These are phyloP conservation scores for Phymanthus crucifer DNA, from an alignment of 92 coral and sea anemone species.

Conservation along the genomic window DNA sequence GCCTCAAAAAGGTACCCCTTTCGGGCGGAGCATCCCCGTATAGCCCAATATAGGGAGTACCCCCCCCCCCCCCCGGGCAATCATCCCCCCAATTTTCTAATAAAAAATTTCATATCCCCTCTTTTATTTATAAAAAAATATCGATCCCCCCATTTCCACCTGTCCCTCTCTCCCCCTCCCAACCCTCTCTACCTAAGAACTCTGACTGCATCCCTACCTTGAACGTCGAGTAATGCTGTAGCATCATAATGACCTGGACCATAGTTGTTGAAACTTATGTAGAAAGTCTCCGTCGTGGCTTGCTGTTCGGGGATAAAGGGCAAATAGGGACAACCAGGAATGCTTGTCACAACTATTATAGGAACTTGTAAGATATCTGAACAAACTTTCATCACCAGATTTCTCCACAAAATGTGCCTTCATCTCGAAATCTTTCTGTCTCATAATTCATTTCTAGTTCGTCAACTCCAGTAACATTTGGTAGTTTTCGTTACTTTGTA, in stretches of 20 bases:
- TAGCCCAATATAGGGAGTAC: no score
- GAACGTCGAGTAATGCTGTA: not conserved
- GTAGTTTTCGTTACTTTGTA: constrained; percentile 1
- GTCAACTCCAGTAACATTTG: not conserved
- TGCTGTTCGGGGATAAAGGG: not conserved
- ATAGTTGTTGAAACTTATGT: not conserved
- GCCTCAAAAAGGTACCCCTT: no score
- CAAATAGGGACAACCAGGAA: not conserved
- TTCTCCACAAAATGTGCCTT: constrained; percentile 34
- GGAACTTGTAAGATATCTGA: constrained; percentile 30
- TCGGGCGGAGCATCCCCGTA: no score
- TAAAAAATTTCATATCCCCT: no score
- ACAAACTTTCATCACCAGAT: constrained; percentile 33
- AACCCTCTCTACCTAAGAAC: no score
- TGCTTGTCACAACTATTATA: constrained; percentile 29
- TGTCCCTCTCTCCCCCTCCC: no score
- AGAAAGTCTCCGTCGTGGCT: not conserved
- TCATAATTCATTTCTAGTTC: constrained; percentile 7
- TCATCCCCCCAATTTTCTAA: no score
- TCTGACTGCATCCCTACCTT: no score
- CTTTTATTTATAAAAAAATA: no score
- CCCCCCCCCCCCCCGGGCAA: no score
- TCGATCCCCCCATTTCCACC: no score
- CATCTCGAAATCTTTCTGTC: constrained; percentile 35
- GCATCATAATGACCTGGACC: constrained; percentile 6